Conservation (phyloP, 2,797 vertebrate genomes). For the Peromyscus aztecus region DNA sequence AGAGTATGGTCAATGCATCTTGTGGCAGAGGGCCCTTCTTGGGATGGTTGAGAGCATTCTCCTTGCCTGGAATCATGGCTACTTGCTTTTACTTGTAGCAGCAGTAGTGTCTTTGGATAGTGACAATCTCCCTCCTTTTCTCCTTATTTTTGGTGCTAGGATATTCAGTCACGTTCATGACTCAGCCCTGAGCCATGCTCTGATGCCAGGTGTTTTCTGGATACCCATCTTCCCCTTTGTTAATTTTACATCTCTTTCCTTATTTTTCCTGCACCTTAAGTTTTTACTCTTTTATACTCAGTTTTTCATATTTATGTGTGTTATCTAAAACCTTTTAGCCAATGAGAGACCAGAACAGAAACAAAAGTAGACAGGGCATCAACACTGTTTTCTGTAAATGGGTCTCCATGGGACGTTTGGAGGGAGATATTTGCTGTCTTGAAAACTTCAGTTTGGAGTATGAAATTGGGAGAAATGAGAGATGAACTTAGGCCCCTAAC, state of each 20-base stretch:
- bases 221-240: accelerated
- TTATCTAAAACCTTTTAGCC: not conserved
- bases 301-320: not conserved
- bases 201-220: not conserved
- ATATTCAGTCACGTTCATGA: not conserved
- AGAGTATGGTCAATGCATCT: accelerated
- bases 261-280: not conserved
- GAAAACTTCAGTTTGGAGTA: not conserved
- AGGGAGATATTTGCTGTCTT: not conserved
- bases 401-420: slow-evolving; percentile 65
- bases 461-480: not conserved
- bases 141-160: not conserved
- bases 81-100: not conserved
- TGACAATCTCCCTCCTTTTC: too few relatives aligned
- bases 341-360: not conserved
- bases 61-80: too few relatives aligned
- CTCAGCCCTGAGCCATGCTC: not conserved
- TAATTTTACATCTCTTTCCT: not conserved
- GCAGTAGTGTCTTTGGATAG: not conserved
- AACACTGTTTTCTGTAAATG: not conserved
- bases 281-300: not conserved
- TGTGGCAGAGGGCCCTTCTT: accelerated
- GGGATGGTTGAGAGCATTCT: not conserved
- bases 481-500: not conserved
- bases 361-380: accelerated